Evolutionary conservation across 2,888 invertebrate species (phyloP).

Genomic region (Tachystola acroxantha): DNA sequence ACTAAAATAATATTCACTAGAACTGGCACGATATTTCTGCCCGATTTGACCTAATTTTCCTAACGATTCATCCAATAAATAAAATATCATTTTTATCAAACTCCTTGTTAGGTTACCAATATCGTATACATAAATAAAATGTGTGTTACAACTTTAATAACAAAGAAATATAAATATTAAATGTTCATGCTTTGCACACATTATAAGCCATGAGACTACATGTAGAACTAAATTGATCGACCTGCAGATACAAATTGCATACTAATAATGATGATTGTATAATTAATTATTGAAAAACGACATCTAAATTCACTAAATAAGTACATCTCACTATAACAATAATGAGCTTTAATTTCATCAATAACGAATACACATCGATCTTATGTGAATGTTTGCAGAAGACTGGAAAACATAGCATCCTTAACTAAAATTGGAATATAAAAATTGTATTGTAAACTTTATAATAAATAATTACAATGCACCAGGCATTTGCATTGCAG

Average conservation of each 20-base stretch:
- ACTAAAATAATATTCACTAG: slow-evolving; percentile 45
- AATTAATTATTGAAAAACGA: slow-evolving; percentile 8
- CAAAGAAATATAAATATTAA: neutral
- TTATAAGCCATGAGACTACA: neutral
- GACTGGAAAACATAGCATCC: slow-evolving; percentile 39
- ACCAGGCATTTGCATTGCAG: slow-evolving; percentile 53
- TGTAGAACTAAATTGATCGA: neutral
- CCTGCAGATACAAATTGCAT: no score
- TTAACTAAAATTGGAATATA: slow-evolving; percentile 51
- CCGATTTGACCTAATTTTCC: slow-evolving; percentile 40
- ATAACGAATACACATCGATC: slow-evolving; percentile 10
- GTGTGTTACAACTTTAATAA: neutral
- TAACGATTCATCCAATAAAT: slow-evolving; percentile 29
- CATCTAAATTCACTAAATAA: slow-evolving; percentile 38
- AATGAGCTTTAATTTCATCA: slow-evolving; percentile 41
- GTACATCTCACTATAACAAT: slow-evolving; percentile 54
- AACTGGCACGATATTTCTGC: slow-evolving; percentile 54
- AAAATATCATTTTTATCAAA: slow-evolving; percentile 13
- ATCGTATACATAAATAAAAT: neutral
- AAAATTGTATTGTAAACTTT: slow-evolving; percentile 51
- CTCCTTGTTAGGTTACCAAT: neutral
- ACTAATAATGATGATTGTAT: neutral
- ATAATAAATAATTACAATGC: slow-evolving; percentile 60
- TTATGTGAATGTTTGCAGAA: slow-evolving; percentile 6
- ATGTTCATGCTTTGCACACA: neutral